Conservation (phyloP, 92 coral and sea anemone species). For the Palythoa grandis region DNA sequence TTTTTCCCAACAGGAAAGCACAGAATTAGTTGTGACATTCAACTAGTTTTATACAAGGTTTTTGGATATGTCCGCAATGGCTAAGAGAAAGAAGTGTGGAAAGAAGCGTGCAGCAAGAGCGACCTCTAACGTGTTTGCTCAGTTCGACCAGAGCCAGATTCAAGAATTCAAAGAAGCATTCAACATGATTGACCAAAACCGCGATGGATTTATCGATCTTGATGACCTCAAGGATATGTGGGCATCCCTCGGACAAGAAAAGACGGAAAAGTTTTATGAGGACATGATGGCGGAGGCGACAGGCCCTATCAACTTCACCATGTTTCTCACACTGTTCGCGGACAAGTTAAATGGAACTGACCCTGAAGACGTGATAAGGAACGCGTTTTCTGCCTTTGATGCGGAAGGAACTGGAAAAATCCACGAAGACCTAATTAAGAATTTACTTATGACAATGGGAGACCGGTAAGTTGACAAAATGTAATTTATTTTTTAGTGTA, state of each 20-base stretch:
- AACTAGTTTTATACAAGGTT: not conserved
- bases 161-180: conserved; percentile 99
- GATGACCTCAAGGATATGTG: conserved; percentile 92
- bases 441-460: conserved; percentile 82
- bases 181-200: conserved; percentile 97
- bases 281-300: conserved; percentile 92
- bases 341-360: conserved; percentile 96
- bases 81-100: conserved; percentile 79
- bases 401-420: conserved; percentile 71
- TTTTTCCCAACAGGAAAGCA: too few species aligned
- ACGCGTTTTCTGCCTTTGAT: conserved; percentile 92
- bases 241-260: conserved; percentile 87
- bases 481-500: not conserved
- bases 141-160: conserved; percentile 97
- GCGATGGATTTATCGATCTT: conserved; percentile 93
- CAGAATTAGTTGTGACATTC: not conserved
- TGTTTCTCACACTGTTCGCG: conserved; percentile 94
- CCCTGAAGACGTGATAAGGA: conserved; percentile 95
- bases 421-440: conserved; percentile 76
- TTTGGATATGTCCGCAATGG: conserved; percentile 60
- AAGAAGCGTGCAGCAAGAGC: conserved; percentile 97
- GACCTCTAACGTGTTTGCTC: conserved; percentile 96
- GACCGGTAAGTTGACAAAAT: conserved; percentile 72
- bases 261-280: conserved; percentile 71
- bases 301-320: conserved; percentile 94